Base-by-base conservation (phyloP, 2,888 invertebrate species). In the Saturnia japonica region DNA sequence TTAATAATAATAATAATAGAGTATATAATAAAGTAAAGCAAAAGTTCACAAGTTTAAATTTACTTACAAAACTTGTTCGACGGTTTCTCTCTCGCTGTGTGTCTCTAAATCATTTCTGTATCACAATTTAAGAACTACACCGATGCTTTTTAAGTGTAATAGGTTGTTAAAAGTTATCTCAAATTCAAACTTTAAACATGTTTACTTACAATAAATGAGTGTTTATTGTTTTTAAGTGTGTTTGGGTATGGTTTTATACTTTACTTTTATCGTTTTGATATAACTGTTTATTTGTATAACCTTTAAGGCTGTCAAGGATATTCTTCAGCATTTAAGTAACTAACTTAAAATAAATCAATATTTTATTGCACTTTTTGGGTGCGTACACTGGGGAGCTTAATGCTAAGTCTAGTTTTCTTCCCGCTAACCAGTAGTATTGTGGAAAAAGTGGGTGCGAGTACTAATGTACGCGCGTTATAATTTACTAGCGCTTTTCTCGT, bases 141-240 rank as follows among this genome's bases (percentile, higher is more conserved):
- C 66, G 25, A 70, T 70, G 70, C 70, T 70, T 70, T 69, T 70
- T 70, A 40, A 42, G 67, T 67, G 67, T 70, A 70, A 70, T 67
- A 70, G 66, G 54, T 70, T 66, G 51, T 70, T 70, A 70, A 70
- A 67, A 70, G 28, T 67, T 70, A 70, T 70, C 70, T 64, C 40
- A 19, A 19, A 64, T 64, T 64, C 19, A 14, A 64, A 64, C 64
- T 64, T 64, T n/a, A 40, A 40, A 40, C 64, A 64, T 64, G 22
- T 64, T 64, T 64, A 64, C 64, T 34, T 40, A 64, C 62, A 64
- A 64, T n/a, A 64, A 64, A 64, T 64, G 40, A 40, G 9, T 64
- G 64, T 64, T 64, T 64, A 16, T 40, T 62, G 40, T 34, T 62
- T 0, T 40, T 34, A 19, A 28, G 40, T 62, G 28, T 62, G 19